Evolutionary conservation across 2,113 vertebrate genomes (phyloP).

Genomic region (Galeopterus variegatus): DNA sequence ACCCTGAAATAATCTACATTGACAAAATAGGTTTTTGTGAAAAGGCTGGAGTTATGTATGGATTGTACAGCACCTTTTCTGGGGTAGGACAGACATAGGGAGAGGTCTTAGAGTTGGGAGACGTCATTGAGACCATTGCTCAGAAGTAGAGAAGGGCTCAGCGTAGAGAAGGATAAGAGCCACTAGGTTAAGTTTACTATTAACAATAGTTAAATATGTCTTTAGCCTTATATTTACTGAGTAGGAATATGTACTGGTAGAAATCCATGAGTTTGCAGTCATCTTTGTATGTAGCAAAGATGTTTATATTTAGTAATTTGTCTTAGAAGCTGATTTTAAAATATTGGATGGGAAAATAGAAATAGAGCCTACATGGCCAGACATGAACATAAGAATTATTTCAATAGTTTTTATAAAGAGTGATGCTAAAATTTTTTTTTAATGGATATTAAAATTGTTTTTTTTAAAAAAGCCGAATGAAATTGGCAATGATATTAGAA

Average conservation of each 20-base stretch:
- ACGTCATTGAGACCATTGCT: not conserved
- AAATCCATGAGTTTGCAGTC: not conserved
- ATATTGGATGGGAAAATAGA: not conserved
- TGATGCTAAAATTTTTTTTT: not conserved
- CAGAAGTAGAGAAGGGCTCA: not conserved
- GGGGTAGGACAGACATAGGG: not conserved
- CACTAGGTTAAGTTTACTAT: not conserved
- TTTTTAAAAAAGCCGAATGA: not conserved
- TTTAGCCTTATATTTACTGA: not conserved
- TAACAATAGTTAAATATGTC: not conserved
- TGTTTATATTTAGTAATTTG: not conserved
- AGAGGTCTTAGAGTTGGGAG: not conserved
- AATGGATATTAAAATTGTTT: not conserved
- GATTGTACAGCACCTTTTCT: not conserved
- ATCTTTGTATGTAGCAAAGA: not conserved
- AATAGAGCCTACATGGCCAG: not conserved
- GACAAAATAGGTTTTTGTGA: not conserved
- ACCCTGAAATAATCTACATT: not conserved
- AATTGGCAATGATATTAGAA: not conserved
- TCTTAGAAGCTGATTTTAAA: not conserved
- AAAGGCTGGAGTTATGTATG: not conserved
- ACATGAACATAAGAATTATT: not conserved
- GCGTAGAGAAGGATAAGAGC: not conserved
- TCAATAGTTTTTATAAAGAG: not conserved
- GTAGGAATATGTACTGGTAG: not conserved